Evolutionary conservation across 1,140 invertebrate genomes (phyloP).

Genomic region (Camponotus pennsylvanicus): DNA sequence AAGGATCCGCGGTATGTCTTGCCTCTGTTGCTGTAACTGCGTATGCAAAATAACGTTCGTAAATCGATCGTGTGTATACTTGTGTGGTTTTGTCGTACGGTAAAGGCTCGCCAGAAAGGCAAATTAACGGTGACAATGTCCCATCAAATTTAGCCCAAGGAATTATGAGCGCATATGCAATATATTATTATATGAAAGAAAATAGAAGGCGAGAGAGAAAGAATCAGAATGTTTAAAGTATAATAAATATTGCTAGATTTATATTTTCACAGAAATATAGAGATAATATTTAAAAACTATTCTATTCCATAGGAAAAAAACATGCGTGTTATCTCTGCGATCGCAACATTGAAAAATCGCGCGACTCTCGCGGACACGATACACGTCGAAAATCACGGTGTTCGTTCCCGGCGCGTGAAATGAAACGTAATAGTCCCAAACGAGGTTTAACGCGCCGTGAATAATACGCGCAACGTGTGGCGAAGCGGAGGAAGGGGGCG

Average conservation of each 20-base stretch:
- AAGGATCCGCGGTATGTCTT: constrained; percentile 91
- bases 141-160: neutral
- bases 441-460: constrained; percentile 81
- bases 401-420: constrained; percentile 61
- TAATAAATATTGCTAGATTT: neutral
- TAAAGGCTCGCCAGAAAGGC: neutral
- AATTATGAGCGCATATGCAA: neutral
- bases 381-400: constrained; percentile 44
- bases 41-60: constrained; percentile 6
- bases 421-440: constrained; percentile 80
- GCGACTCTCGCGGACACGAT: constrained; percentile 9
- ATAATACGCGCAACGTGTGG: constrained; percentile 76
- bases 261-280: neutral
- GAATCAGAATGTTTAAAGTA: neutral
- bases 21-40: constrained; percentile 90
- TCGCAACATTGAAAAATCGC: constrained; percentile 36
- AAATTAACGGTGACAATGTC: neutral
- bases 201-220: neutral
- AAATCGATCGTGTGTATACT: neutral
- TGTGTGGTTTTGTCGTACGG: neutral
- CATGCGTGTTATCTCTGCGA: neutral
- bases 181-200: neutral
- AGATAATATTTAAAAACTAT: constrained; percentile 21
- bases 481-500: constrained; percentile 8
- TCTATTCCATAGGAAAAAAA: neutral